Evolutionary conservation across 2,888 invertebrate genomes (phyloP).

Genomic region (Rhagium mordax): DNA sequence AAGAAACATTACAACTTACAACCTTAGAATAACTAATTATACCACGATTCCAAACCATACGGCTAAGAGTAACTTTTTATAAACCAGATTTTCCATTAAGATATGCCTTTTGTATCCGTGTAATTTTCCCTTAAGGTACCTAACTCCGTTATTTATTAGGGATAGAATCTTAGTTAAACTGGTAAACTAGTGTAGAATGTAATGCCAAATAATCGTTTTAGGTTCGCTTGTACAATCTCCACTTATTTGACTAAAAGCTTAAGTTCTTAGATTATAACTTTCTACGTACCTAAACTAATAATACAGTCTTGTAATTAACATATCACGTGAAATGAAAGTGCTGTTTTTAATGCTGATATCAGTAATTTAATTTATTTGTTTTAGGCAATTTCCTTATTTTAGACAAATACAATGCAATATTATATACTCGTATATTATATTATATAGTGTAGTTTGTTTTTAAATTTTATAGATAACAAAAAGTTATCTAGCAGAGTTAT

Average conservation of each 20-base stretch:
- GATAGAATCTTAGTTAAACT: conserved; percentile 17
- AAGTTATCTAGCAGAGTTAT: no score
- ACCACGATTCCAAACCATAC: no score
- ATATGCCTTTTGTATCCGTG: neutral
- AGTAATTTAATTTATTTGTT: no score
- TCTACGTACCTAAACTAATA: neutral
- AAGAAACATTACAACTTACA: no score
- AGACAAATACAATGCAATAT: no score
- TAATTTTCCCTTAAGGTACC: conserved; percentile 7
- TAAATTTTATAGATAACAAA: no score
- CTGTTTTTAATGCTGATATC: no score
- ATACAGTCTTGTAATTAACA: neutral
- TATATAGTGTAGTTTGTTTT: no score
- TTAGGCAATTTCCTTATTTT: no score
- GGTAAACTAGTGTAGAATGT: conserved; percentile 12
- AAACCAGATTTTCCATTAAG: neutral
- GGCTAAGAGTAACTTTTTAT: neutral
- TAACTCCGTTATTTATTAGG: conserved; percentile 18
- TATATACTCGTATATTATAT: no score
- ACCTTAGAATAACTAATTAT: no score
- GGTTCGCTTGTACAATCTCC: conserved; percentile 5
- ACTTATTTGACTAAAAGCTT: neutral
- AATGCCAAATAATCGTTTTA: conserved; percentile 30
- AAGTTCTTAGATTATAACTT: neutral
- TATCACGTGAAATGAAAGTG: no score